Percentiles rank a stretch among this genome's conserved stretches.
These are phyloP conservation scores for Copsychus sechellarum DNA, from an alignment of 2,113 vertebrate genomes.

Conservation along the genomic window DNA sequence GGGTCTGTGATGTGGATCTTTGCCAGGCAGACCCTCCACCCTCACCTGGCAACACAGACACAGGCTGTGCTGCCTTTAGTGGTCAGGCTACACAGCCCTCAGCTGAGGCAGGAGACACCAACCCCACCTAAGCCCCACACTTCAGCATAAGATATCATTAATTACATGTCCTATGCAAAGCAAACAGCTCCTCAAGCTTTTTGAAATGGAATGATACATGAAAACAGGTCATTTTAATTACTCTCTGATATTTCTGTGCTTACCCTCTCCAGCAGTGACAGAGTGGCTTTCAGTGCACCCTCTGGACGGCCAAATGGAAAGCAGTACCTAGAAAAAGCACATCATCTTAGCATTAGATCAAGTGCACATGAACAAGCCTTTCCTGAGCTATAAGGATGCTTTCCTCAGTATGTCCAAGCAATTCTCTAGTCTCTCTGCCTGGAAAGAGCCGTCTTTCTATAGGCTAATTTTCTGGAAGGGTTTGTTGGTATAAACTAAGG, in stretches of 20 bases:
- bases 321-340: conserved; percentile 87
- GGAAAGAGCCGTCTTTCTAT: not conserved
- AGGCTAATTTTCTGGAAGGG: not conserved
- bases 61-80: not conserved
- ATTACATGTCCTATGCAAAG: not conserved
- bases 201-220: not conserved
- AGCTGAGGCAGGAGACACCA: not conserved
- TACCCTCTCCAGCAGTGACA: conserved; percentile 95
- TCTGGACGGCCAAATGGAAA: conserved; percentile 98
- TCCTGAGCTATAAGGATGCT: not conserved
- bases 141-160: not conserved
- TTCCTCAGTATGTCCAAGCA: not conserved
- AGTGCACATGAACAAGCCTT: not conserved
- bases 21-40: not conserved
- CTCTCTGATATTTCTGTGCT: conserved; percentile 37
- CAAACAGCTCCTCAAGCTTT: not conserved
- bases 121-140: not conserved
- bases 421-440: not conserved
- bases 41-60: not conserved
- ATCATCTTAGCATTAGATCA: conserved; percentile 10
- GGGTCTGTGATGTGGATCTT: not conserved
- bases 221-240: not conserved
- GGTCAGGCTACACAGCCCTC: not conserved
- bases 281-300: conserved; percentile 94
- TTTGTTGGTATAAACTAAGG: not conserved